Evolutionary conservation across 2,888 invertebrate genomes (phyloP).

Genomic region (Aphelenchoides bicaudatus): DNA sequence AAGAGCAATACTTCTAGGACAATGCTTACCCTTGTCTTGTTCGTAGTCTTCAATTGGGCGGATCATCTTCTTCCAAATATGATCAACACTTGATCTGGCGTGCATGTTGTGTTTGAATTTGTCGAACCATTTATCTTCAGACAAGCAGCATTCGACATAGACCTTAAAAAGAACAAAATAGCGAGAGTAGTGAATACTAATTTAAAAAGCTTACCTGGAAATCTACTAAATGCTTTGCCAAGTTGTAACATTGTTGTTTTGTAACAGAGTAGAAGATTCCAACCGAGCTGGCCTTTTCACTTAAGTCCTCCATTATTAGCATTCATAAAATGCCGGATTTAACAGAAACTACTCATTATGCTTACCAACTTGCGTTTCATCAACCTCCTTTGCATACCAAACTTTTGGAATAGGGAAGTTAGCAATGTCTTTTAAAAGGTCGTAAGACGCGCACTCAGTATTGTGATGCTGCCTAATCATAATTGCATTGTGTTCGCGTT

Average conservation of each 20-base stretch:
- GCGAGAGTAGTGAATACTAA: neutral
- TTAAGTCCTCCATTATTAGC: constrained; percentile 6
- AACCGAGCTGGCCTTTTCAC: neutral
- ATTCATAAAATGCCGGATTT: too few relatives aligned
- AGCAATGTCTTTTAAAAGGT: neutral
- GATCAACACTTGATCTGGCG: too few relatives aligned
- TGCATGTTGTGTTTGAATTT: too few relatives aligned
- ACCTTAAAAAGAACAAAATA: neutral
- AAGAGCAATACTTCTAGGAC: too few relatives aligned
- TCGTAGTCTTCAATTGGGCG: too few relatives aligned
- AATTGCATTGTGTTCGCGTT: too few relatives aligned
- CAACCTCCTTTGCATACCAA: neutral
- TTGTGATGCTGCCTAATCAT: constrained; percentile 2
- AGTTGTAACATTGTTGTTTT: neutral
- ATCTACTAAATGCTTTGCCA: neutral
- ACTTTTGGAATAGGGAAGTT: neutral
- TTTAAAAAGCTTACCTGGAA: constrained; percentile 9
- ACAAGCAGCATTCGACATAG: neutral
- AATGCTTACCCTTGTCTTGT: too few relatives aligned
- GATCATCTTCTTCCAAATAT: too few relatives aligned
- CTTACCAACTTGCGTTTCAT: neutral
- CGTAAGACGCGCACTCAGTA: neutral
- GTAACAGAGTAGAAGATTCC: neutral
- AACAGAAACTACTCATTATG: too few relatives aligned
- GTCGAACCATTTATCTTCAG: neutral